Base-by-base conservation (phyloP, 92 coral and sea anemone species). In the Palythoa grandiflora region DNA sequence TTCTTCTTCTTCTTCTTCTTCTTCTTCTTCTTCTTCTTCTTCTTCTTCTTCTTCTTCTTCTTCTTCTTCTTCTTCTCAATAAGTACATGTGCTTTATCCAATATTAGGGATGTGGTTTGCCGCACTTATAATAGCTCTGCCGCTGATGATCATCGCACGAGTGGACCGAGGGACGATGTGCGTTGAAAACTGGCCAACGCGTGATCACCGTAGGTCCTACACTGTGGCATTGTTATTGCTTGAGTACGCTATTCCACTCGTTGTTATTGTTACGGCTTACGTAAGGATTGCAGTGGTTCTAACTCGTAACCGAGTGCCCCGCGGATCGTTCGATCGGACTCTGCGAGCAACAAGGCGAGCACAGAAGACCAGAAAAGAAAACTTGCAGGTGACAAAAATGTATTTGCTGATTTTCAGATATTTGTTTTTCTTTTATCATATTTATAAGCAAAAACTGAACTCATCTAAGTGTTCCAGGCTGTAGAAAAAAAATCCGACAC, bases 191-290 rank as follows among this genome's bases (percentile, higher is more conserved):
- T 81, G 86, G 86, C 86, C 86, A 1, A n/a, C 86, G 15, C 75
- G 65, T 11, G 37, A 53, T 0, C 73, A 81, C 39, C 75, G 76
- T 11, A 81, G 44, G 36, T 76, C 86, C 21, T 81, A 81, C 44
- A 81, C 86, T 44, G 74, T 81, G 20, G 86, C 61, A 5, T 59
- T 81, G 48, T 15, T 81, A 38, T 10, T 81, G 17, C 21, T 81
- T 4, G 63, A 81, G 75, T 81, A 81, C 75, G 86, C 86, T 11
- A 36, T 81, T n/a, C 86, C 86, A 40, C 59, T 81, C 37, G 86
- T 66, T 66, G 48, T 81, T 63, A 81, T 81, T 66, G 75, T 57
- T 39, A 81, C 86, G 52, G 86, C 86, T 35, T 81, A 81, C 20
- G 63, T 68, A 40, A 81, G 86, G 40, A 81, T 81, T 12, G 86